Evolutionary conservation across 2,113 vertebrate genomes (phyloP).

Genomic region (Phrynosoma blainvillii): DNA sequence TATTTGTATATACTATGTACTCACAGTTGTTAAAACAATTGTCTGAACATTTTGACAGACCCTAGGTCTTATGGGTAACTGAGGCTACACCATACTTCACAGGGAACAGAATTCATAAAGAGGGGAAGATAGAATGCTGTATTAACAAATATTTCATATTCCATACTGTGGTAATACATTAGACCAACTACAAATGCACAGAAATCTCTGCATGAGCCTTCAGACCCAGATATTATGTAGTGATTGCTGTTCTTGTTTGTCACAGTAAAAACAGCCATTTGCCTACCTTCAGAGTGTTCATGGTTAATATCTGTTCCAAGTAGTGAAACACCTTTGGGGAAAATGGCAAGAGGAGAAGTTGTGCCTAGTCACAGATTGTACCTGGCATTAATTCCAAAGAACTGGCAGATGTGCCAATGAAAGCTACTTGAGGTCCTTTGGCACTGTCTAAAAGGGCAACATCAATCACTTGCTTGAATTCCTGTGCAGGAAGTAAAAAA

Average conservation of each 20-base stretch:
- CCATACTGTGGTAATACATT: too few relatives aligned
- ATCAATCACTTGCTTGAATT: slow-evolving; percentile 71
- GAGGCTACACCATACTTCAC: not conserved
- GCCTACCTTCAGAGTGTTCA: not conserved
- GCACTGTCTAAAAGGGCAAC: slow-evolving; percentile 69
- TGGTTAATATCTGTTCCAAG: not conserved
- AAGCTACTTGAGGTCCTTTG: slow-evolving; percentile 63
- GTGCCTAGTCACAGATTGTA: slow-evolving; percentile 58
- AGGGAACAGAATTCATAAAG: not conserved
- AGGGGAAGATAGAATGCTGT: not conserved
- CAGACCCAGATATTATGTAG: not conserved
- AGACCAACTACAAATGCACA: too few relatives aligned
- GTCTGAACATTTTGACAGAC: not conserved
- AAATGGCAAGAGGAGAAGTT: slow-evolving; percentile 58
- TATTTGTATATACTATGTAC: not conserved
- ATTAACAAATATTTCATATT: not conserved
- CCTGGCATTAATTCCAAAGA: slow-evolving; percentile 57
- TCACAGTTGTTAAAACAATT: not conserved
- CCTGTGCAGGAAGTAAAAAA: slow-evolving; percentile 71
- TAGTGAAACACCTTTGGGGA: fast-evolving
- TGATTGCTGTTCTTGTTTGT: not conserved
- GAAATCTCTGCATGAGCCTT: too few relatives aligned
- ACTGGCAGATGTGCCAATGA: slow-evolving; percentile 66
- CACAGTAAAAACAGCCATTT: not conserved
- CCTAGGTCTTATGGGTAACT: not conserved